Base-by-base conservation (phyloP, 2,888 invertebrate genomes). In the Hermodice carunculata region DNA sequence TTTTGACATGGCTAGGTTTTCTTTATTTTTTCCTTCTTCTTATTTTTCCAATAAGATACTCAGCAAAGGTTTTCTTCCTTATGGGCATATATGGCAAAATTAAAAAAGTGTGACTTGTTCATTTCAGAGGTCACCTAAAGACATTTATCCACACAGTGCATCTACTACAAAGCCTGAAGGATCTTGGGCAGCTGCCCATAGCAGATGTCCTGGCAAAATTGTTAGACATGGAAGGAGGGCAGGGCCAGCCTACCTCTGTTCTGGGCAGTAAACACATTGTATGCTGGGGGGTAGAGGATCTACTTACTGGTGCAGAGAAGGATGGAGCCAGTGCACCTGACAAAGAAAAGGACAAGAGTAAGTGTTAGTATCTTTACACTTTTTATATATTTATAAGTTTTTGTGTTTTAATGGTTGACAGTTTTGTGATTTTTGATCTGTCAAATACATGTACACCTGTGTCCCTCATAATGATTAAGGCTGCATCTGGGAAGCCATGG, bases 201-300 rank as follows among this genome's bases (percentile, higher is more conserved):
- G 76, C 71, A 3, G 83, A 83, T 49, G 71, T 84, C 24, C 64
- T 84, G n/a, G 46, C 61, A 8, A 77, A 76, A 29, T 70, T 84
- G 28, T 62, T 81, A 22, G 78, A 80, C 19, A 80, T 78, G 44
- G 81, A 81, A 51, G 83, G 84, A 17, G 80, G 80, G 0, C 81
- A 74, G 14, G 78, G 81, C 2, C 84, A 81, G 78, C 78, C 8
- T 79, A 78, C 65, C 71, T 75, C 5, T 73, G 78, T 82, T 5
- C 61, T 78, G 26, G 82, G 82, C 29, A 76, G 67, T 62, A 81
- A 81, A 67, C 83, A 84, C 71, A 67, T 81, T 11, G 73, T 81
- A 17, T 81, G 81, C 59, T 84, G 84, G 84, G 83, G 81, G 4
- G 75, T 81, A 68, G 84, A 84, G 59, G 84, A 84, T 61, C 70